A percentile compares a stretch with the other conserved stretches of the same genome.
These are phyloP conservation scores for Gambusia holbrooki DNA, from an alignment of 2,113 vertebrate species.

Conservation along the genomic window DNA sequence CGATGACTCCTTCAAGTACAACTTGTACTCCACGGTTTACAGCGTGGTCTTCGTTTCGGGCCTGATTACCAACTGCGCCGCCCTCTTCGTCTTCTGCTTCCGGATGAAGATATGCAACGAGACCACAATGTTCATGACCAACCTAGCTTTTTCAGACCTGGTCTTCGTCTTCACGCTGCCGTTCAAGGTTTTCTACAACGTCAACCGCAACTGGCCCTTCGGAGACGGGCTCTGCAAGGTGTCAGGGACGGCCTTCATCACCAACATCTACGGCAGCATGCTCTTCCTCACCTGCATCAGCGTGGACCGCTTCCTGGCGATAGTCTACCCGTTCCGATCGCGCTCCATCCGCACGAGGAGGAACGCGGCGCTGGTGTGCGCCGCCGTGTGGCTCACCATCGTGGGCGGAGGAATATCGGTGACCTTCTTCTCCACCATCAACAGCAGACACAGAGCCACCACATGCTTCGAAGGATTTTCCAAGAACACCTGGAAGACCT, in stretches of 20 bases:
- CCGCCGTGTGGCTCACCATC: conserved; percentile 92
- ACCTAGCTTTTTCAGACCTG: conserved; percentile 92
- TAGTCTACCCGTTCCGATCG: conserved; percentile 94
- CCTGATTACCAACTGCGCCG: conserved; percentile 94
- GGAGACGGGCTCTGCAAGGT: conserved; percentile 96
- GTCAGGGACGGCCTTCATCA: conserved; percentile 95
- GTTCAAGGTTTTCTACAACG: conserved; percentile 97
- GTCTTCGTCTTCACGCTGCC: conserved; percentile 96
- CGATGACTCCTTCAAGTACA: conserved; percentile 98
- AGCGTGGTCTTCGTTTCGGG: conserved; percentile 94
- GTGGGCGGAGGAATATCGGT: conserved; percentile 95
- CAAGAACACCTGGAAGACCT: conserved; percentile 94
- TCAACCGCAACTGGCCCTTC: conserved; percentile 96
- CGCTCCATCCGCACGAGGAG: conserved; percentile 89
- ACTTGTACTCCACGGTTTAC: conserved; percentile 94
- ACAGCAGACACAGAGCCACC: conserved; percentile 87
- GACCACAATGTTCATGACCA: conserved; percentile 97
- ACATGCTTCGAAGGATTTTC: conserved; percentile 98
- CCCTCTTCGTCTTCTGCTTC: conserved; percentile 96
- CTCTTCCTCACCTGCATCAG: conserved; percentile 98
- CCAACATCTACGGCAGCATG: conserved; percentile 99
- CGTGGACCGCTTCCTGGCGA: conserved; percentile 94
- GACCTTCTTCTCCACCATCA: conserved; percentile 95
- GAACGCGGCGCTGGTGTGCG: conserved; percentile 91
- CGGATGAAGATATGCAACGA: conserved; percentile 94